phyloP scores from a whole-genome alignment of 2,888 invertebrate genomes.

The Callimorpha dominula region DNA sequence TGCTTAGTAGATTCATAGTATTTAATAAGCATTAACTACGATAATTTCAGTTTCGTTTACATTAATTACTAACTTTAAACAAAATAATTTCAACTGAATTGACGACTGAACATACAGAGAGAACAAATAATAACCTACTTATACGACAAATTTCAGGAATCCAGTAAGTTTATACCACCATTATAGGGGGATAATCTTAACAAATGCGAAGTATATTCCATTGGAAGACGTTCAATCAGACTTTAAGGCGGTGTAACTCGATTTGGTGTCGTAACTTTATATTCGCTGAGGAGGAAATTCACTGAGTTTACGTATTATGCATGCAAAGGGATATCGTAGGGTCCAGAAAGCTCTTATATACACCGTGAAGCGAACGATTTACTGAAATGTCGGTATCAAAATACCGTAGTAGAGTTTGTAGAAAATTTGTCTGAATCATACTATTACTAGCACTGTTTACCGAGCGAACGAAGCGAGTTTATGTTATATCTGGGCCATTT shows the following conservation, averaged over 20 bases:
- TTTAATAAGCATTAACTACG: background rate
- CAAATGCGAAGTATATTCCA: constrained; percentile 68
- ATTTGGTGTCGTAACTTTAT: constrained; percentile 71
- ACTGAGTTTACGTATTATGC: constrained; percentile 71
- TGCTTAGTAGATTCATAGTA: background rate
- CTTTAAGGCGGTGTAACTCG: constrained; percentile 63
- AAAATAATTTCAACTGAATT: background rate
- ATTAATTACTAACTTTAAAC: background rate
- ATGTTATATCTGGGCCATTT: background rate
- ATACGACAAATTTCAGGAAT: constrained; percentile 52
- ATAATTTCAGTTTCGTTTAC: background rate
- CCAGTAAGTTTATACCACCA: constrained; percentile 57
- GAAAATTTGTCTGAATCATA: constrained; percentile 6
- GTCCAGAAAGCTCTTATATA: constrained; percentile 59
- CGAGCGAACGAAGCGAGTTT: background rate
- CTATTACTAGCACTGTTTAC: background rate
- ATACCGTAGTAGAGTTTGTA: constrained; percentile 20
- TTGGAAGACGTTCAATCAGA: constrained; percentile 70
- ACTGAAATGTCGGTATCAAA: constrained; percentile 30
- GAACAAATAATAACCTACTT: constrained; percentile 52
- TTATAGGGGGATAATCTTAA: constrained; percentile 70
- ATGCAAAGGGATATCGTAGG: constrained; percentile 71
- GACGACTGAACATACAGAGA: constrained; percentile 1
- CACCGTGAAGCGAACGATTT: constrained; percentile 33
- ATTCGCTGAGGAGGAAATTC: constrained; percentile 73